These are phyloP conservation scores for Eubasilissa regina DNA, from an alignment of 1,140 invertebrate species.

Conservation along the genomic window DNA sequence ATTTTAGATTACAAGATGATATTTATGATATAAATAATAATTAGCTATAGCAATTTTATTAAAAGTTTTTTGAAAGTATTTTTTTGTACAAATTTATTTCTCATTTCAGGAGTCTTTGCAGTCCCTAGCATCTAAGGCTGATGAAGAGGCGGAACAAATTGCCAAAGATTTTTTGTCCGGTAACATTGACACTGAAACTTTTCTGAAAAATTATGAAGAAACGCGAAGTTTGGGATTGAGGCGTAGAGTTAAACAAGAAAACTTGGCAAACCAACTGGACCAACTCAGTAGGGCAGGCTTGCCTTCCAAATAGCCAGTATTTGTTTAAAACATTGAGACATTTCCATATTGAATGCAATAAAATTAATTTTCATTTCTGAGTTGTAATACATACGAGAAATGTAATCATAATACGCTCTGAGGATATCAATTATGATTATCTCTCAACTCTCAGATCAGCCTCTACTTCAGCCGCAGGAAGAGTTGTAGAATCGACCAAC, in stretches of 20 bases:
- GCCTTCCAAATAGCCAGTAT: conserved; percentile 30
- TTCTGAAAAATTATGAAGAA: conserved; percentile 80
- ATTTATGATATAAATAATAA: neutral
- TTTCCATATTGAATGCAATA: too few relatives aligned
- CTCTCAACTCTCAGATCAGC: too few relatives aligned
- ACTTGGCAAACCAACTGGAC: conserved; percentile 79
- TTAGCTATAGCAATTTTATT: neutral
- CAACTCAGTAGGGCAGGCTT: conserved; percentile 64
- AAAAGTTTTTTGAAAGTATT: neutral
- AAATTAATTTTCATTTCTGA: too few relatives aligned
- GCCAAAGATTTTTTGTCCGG: conserved; percentile 83
- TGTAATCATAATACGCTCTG: too few relatives aligned
- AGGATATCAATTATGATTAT: too few relatives aligned
- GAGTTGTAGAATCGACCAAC: too few relatives aligned
- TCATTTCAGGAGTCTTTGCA: conserved; percentile 71
- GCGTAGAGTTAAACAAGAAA: conserved; percentile 83
- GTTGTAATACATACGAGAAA: too few relatives aligned
- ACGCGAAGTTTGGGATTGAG: conserved; percentile 80
- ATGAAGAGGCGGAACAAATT: conserved; percentile 82
- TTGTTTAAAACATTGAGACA: too few relatives aligned
- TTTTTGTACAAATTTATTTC: neutral
- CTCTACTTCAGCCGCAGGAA: too few relatives aligned
- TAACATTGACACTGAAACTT: conserved; percentile 82
- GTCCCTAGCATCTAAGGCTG: conserved; percentile 77
- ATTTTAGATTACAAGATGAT: neutral